Percentiles rank a stretch among this genome's conserved stretches.
These are phyloP conservation scores for Okamejei kenojei DNA, from an alignment of 2,797 vertebrate genomes.

Conservation along the genomic window DNA sequence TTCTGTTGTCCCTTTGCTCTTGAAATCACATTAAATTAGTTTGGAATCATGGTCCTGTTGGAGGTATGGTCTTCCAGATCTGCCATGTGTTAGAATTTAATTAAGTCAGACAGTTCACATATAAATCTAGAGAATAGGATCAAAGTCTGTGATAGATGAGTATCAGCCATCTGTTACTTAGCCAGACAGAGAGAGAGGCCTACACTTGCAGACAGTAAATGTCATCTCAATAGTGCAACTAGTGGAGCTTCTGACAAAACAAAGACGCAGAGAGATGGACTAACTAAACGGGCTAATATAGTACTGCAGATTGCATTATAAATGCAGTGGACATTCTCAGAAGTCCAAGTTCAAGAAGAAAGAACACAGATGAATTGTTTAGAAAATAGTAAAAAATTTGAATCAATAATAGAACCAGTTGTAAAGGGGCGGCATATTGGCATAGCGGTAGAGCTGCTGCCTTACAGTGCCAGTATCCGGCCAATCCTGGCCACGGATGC, in stretches of 20 bases:
- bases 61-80: constrained; percentile 43
- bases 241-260: background rate
- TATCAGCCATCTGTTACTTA: background rate
- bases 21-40: constrained; percentile 41
- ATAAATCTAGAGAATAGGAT: background rate
- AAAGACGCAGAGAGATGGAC: too few species aligned
- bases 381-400: background rate
- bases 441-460: too few species aligned
- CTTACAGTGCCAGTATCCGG: too few species aligned
- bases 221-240: background rate
- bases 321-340: background rate
- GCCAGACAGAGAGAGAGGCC: background rate
- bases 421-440: too few species aligned
- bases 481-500: too few species aligned
- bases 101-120: background rate
- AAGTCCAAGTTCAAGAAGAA: background rate
- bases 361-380: background rate
- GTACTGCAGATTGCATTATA: background rate
- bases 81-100: constrained; percentile 43
- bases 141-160: background rate
- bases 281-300: background rate
- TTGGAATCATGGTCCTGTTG: constrained; percentile 43
- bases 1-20: constrained; percentile 3
- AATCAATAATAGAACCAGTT: background rate
- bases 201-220: background rate